These are phyloP conservation scores for Gymnothorax javanicus DNA, from an alignment of 2,797 vertebrate genomes.

Conservation along the genomic window DNA sequence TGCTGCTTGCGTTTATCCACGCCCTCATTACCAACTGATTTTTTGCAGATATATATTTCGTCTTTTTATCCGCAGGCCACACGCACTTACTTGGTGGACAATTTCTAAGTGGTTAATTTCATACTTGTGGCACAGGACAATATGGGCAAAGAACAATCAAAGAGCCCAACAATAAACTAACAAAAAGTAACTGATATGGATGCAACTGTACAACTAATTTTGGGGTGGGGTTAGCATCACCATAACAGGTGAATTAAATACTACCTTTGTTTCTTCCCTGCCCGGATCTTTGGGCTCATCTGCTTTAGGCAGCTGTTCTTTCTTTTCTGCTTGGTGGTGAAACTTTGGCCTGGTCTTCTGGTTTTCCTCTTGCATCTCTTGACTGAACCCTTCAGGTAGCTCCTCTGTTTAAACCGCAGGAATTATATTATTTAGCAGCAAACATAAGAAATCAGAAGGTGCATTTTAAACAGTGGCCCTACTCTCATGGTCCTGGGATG, in stretches of 20 bases:
- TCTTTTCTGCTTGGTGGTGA: constrained; percentile 62
- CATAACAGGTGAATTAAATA: background rate
- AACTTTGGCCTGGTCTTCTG: constrained; percentile 82
- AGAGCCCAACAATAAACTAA: background rate
- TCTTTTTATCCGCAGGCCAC: background rate
- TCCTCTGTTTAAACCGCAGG: constrained; percentile 71
- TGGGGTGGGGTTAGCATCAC: background rate
- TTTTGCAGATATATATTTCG: background rate
- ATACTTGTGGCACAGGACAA: background rate
- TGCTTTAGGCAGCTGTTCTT: constrained; percentile 44
- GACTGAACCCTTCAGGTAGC: constrained; percentile 93
- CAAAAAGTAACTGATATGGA: background rate
- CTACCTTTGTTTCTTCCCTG: constrained; percentile 61
- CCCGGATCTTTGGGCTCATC: constrained; percentile 39
- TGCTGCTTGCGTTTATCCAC: background rate
- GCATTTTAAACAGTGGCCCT: background rate
- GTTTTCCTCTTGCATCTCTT: constrained; percentile 88
- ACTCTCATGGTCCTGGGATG: background rate
- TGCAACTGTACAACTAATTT: background rate
- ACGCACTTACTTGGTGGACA: background rate
- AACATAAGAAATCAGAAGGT: background rate
- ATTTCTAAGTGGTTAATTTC: background rate
- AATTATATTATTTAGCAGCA: background rate
- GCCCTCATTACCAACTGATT: background rate
- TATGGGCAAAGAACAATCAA: background rate